phyloP scores from a whole-genome alignment of 2,797 vertebrate species.

The Melanotaenia maccullochi region DNA sequence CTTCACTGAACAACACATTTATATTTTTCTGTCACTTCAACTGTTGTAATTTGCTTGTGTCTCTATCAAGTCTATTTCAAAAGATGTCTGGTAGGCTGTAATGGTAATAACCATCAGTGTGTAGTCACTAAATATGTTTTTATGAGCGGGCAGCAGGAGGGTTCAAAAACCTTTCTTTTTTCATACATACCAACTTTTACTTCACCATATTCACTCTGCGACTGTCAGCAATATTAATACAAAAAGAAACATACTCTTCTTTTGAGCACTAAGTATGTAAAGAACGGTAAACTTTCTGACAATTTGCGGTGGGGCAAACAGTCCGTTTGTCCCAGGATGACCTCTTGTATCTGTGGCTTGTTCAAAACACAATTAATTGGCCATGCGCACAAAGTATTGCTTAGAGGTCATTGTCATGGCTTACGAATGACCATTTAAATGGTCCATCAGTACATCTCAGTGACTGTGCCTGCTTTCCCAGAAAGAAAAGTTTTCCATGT shows the following conservation, averaged over 20 bases:
- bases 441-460: conserved; percentile 55
- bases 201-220: conserved; percentile 5
- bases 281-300: conserved; percentile 69
- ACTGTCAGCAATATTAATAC: conserved; percentile 40
- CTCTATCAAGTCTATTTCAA: conserved; percentile 19
- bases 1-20: conserved; percentile 4
- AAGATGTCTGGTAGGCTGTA: conserved; percentile 16
- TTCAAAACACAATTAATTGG: conserved; percentile 50
- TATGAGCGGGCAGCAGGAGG: background rate
- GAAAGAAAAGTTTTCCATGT: conserved; percentile 13
- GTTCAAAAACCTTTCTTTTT: conserved; percentile 20
- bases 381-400: conserved; percentile 79
- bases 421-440: conserved; percentile 51
- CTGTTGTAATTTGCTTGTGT: conserved; percentile 22
- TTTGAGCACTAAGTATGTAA: conserved; percentile 43
- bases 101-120: conserved; percentile 40
- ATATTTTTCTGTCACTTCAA: conserved; percentile 6
- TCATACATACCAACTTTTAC: background rate
- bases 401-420: conserved; percentile 68
- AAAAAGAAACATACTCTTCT: conserved; percentile 37
- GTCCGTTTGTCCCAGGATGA: conserved; percentile 46
- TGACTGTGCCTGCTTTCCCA: conserved; percentile 17
- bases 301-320: conserved; percentile 58
- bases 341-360: conserved; percentile 45
- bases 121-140: conserved; percentile 23